Conservation (phyloP, 2,888 invertebrate species). For the Pseudococcus longispinus region DNA sequence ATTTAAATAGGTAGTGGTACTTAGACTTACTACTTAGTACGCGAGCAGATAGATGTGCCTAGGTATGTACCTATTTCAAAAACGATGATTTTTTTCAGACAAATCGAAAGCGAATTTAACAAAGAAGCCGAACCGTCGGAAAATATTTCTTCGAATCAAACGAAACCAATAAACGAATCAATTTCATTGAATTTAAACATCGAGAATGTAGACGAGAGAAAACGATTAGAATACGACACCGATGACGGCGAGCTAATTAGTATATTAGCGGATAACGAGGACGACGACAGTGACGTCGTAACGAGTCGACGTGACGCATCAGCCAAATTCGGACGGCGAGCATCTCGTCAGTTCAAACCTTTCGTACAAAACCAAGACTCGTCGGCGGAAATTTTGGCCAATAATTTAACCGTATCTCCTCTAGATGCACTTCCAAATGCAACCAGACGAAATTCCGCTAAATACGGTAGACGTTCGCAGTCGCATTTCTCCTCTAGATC, state of each 20-base stretch:
- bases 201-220: neutral
- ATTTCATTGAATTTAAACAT: neutral
- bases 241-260: neutral
- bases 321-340: constrained; percentile 18
- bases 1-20: too few relatives aligned
- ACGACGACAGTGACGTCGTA: constrained; percentile 49
- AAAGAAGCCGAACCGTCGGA: neutral
- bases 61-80: neutral
- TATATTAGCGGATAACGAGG: neutral
- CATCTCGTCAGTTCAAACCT: neutral
- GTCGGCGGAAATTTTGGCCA: neutral
- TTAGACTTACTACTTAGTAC: too few relatives aligned
- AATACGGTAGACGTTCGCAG: constrained; percentile 49
- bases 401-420: neutral
- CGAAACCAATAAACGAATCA: neutral
- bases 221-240: neutral
- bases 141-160: neutral
- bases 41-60: too few relatives aligned
- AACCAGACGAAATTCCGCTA: neutral
- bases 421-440: neutral
- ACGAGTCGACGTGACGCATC: neutral
- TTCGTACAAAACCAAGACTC: neutral
- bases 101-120: neutral
- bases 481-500: neutral
- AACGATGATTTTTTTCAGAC: neutral